phyloP scores from a whole-genome alignment of 2,888 invertebrate species.

The Chrysolina haemoptera region DNA sequence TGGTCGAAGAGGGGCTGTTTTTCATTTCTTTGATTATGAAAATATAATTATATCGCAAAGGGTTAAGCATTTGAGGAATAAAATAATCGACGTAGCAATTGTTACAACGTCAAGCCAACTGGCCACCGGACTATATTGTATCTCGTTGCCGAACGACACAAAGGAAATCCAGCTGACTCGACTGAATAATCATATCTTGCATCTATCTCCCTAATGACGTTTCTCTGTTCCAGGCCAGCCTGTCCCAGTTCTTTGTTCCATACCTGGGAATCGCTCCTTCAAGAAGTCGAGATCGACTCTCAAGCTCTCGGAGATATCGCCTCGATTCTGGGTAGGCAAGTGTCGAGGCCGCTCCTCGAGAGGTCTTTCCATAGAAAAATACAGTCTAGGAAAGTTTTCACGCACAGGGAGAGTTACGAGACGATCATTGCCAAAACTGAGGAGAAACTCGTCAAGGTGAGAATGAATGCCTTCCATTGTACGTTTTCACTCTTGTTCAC shows the following conservation, averaged over 20 bases:
- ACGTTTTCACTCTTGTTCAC: background rate
- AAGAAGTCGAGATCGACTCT: slow-evolving; percentile 92
- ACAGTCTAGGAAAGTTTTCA: slow-evolving; percentile 91
- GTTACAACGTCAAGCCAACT: too few species aligned
- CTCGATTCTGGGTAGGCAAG: slow-evolving; percentile 81
- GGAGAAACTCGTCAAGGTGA: slow-evolving; percentile 82
- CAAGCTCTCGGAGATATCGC: slow-evolving; percentile 89
- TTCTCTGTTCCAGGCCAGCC: slow-evolving; percentile 75
- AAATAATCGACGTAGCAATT: too few species aligned
- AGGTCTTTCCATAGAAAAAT: slow-evolving; percentile 92
- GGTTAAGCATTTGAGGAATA: too few species aligned
- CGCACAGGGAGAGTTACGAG: slow-evolving; percentile 92
- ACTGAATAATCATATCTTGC: slow-evolving; percentile 6
- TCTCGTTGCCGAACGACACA: background rate
- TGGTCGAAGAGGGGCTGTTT: too few species aligned
- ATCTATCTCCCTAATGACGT: slow-evolving; percentile 12
- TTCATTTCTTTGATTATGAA: too few species aligned
- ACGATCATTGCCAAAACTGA: slow-evolving; percentile 89
- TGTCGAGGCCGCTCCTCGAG: slow-evolving; percentile 88
- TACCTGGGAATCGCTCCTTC: slow-evolving; percentile 91
- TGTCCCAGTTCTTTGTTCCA: slow-evolving; percentile 88
- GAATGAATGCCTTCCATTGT: slow-evolving; percentile 45
- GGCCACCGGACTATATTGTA: too few species aligned
- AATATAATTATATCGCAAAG: too few species aligned
- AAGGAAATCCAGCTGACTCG: background rate